Evolutionary conservation across 2,797 vertebrate genomes (phyloP).

Genomic region (Gila robusta): DNA sequence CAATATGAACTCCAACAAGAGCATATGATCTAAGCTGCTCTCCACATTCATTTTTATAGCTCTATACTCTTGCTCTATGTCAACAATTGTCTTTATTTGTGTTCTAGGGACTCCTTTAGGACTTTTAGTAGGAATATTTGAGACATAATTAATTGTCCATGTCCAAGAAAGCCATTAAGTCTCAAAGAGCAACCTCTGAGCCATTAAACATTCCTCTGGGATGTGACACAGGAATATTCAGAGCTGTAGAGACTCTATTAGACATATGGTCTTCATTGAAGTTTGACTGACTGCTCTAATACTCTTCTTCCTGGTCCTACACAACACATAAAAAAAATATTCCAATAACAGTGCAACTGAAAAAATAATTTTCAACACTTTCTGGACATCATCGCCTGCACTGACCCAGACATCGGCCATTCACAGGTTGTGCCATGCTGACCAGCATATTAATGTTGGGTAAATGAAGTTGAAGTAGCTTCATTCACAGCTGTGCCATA

Average conservation of each 20-base stretch:
- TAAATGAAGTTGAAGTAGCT: background rate
- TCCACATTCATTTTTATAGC: background rate
- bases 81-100: background rate
- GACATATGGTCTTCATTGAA: constrained; percentile 23
- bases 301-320: background rate
- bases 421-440: background rate
- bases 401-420: background rate
- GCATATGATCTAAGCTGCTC: background rate
- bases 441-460: background rate
- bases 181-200: background rate
- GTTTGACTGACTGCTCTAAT: constrained; percentile 21
- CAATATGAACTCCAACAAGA: background rate
- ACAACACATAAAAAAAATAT: background rate
- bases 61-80: background rate
- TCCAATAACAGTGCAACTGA: background rate
- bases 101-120: background rate
- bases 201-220: background rate
- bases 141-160: background rate
- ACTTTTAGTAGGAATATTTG: background rate
- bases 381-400: background rate
- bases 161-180: background rate
- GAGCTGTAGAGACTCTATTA: background rate
- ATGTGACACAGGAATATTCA: background rate
- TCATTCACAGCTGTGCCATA: background rate
- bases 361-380: background rate